Evolutionary conservation across 2,797 vertebrate species (phyloP).

Genomic region (Anisognathus igniventris): DNA sequence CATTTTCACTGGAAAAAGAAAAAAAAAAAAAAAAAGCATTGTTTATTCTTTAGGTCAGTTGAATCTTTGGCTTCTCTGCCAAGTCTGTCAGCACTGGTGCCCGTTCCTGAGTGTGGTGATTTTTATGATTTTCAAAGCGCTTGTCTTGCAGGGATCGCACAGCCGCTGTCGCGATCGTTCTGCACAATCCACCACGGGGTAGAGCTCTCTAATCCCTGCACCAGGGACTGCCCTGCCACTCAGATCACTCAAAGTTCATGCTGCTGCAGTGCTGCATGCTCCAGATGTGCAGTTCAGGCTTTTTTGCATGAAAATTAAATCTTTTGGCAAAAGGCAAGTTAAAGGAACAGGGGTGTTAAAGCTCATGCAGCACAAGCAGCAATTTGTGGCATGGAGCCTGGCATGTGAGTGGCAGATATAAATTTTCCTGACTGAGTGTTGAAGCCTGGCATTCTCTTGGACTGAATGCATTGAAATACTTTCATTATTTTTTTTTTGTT

Average conservation of each 20-base stretch:
- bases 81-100: not conserved
- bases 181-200: not conserved
- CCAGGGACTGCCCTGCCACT: not conserved
- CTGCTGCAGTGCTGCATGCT: not conserved
- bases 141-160: not conserved
- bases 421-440: not conserved
- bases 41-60: slow-evolving; percentile 30
- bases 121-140: not conserved
- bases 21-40: not conserved
- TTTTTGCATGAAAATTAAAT: not conserved
- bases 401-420: not conserved
- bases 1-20: not conserved
- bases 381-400: rapidly evolving
- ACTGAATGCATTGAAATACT: not conserved
- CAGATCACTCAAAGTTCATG: not conserved
- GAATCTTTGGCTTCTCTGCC: slow-evolving; percentile 12
- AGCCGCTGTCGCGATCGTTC: not conserved
- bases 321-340: not conserved
- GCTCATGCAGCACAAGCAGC: rapidly evolving
- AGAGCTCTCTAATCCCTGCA: not conserved
- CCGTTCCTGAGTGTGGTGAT: not conserved
- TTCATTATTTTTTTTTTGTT: not conserved
- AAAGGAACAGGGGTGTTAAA: not conserved
- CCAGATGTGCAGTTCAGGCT: not conserved
- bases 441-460: rapidly evolving